Base-by-base conservation (phyloP, 2,113 vertebrate genomes). In the Melanerpes aurifrons region DNA sequence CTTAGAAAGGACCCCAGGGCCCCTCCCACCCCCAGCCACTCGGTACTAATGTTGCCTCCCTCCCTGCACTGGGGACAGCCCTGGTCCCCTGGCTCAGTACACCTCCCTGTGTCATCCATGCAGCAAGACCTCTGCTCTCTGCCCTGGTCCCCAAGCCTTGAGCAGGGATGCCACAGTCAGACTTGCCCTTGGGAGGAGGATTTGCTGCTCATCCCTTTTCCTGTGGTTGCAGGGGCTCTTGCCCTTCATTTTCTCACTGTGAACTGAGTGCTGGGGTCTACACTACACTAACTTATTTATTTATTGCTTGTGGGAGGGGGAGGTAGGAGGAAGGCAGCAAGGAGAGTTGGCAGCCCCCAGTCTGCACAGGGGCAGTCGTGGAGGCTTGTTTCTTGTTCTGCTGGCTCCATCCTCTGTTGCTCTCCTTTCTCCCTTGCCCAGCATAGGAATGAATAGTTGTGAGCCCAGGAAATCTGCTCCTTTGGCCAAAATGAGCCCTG, bases 271-370 rank as follows among this genome's bases (percentile, higher is more conserved):
- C 64, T 0, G 4, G 57, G 75, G 57, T 89, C 72, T 87, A 90
- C 82, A 54, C 91, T 94, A 92, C 82, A 47, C 72, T 96, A 91
- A 96, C 67, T 96, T 96, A 96, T 96, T 96, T 96, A 96, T 96
- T 96, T 96, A 96, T 96, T 96, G 70, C 58, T 93, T 76, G 72
- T 77, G 90, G 82, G 79, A 79, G 66, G 61, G 57, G 29, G 62
- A 2, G 3, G 62, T 48, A 40, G 43, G 28, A 75, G 68, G 74
- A 64, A 77, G 28, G 75, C 31, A 53, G 15, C 1, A 0, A 19
- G 31, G 71, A 84, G 61, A 81, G 69, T 82, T 82, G 61, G 28
- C 43, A 90, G 40, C 25, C 61, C 57, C 8, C 29, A 59, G 47
- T 18, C 68, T 80, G 20, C 1, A 0, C 9, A 26, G 57, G 19